Evolutionary conservation across 2,113 vertebrate genomes (phyloP).

Genomic region (Parotia lawesii): DNA sequence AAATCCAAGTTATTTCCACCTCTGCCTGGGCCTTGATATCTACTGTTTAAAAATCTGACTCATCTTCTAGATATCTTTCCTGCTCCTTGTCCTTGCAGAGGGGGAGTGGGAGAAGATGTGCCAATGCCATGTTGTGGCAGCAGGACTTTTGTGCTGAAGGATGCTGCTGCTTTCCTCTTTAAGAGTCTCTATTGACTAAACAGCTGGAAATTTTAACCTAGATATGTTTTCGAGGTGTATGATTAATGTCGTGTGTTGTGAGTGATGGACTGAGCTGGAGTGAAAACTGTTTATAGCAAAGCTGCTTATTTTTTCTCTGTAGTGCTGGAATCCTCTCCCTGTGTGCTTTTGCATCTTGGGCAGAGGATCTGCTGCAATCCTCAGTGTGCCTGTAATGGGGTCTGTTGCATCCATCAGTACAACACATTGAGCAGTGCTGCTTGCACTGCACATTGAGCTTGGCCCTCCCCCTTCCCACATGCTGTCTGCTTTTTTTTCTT

Average conservation of each 20-base stretch:
- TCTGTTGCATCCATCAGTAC: background rate
- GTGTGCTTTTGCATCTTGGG: background rate
- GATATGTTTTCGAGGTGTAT: background rate
- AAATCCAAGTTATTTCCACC: background rate
- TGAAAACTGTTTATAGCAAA: slow-evolving; percentile 26
- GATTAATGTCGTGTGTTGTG: slow-evolving; percentile 8
- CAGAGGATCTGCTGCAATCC: background rate
- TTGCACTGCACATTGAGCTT: background rate
- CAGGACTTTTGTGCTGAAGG: background rate
- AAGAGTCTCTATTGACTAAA: background rate
- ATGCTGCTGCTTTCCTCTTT: background rate
- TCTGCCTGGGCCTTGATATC: background rate
- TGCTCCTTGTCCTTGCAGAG: background rate
- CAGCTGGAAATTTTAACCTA: slow-evolving; percentile 31
- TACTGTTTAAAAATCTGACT: background rate
- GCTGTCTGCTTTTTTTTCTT: background rate
- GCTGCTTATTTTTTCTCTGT: slow-evolving; percentile 37
- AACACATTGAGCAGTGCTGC: background rate
- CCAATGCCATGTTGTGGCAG: fast-evolving
- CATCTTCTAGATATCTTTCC: background rate
- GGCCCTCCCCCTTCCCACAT: background rate
- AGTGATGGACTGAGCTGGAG: background rate
- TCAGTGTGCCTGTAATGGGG: fast-evolving
- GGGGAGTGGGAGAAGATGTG: background rate
- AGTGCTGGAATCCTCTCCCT: background rate